Evolutionary conservation across 2,888 invertebrate genomes (phyloP).

Genomic region (Pheosia gnoma): DNA sequence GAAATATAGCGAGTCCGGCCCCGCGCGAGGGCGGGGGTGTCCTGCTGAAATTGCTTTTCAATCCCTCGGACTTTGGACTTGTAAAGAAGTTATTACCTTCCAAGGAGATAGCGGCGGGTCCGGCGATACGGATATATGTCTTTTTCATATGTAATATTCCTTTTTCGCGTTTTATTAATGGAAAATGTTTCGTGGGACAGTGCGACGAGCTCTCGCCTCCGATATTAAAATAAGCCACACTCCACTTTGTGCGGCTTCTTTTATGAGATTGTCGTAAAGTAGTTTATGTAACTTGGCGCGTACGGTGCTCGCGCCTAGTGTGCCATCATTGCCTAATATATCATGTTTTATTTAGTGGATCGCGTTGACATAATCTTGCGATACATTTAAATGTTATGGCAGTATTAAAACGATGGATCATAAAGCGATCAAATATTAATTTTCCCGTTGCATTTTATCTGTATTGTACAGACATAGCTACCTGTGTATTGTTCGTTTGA

Average conservation of each 20-base stretch:
- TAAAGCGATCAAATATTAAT: conserved; percentile 49
- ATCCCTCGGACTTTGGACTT: conserved; percentile 86
- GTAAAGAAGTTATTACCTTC: conserved; percentile 86
- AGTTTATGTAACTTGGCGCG: conserved; percentile 61
- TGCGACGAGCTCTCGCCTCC: conserved; percentile 73
- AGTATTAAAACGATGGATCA: conserved; percentile 10
- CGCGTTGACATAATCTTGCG: conserved; percentile 13
- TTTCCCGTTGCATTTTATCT: conserved; percentile 55
- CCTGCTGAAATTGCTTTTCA: conserved; percentile 85
- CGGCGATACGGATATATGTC: conserved; percentile 84
- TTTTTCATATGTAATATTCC: conserved; percentile 85
- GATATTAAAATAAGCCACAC: conserved; percentile 77
- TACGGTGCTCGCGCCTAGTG: conserved; percentile 31
- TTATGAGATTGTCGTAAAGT: conserved; percentile 75
- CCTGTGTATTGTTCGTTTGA: conserved; percentile 58
- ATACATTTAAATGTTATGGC: neutral
- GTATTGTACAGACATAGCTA: conserved; percentile 39
- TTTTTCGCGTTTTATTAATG: conserved; percentile 85
- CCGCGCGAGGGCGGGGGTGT: conserved; percentile 80
- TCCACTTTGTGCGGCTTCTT: conserved; percentile 73
- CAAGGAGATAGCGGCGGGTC: conserved; percentile 83
- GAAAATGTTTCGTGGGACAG: conserved; percentile 83
- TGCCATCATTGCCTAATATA: conserved; percentile 36
- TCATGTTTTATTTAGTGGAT: conserved; percentile 24
- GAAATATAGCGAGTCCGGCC: conserved; percentile 82